phyloP scores from a whole-genome alignment of 2,888 invertebrate species.

The Andrena dorsata region DNA sequence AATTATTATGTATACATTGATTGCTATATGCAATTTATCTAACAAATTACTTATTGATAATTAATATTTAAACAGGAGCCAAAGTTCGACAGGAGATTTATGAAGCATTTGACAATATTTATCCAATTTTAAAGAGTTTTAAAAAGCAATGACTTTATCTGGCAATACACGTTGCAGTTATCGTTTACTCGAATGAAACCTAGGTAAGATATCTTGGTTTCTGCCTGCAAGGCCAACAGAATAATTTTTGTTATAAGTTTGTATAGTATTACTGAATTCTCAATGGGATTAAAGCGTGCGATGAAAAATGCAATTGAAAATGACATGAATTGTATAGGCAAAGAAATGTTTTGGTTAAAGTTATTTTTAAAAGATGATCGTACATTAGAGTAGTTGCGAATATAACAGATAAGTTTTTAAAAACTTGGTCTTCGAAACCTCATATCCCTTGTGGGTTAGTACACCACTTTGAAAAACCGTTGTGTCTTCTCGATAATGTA shows the following conservation, averaged over 20 bases:
- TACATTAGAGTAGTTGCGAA: background rate
- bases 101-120: constrained; percentile 98
- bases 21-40: constrained; percentile 11
- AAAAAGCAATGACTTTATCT: constrained; percentile 89
- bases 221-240: background rate
- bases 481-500: constrained; percentile 44
- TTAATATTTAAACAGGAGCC: constrained; percentile 88
- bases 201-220: constrained; percentile 31
- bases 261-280: background rate
- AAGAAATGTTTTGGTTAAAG: constrained; percentile 1
- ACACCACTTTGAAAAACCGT: constrained; percentile 5
- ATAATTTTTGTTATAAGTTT: background rate
- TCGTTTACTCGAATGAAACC: background rate
- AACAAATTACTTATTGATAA: constrained; percentile 8
- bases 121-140: constrained; percentile 97
- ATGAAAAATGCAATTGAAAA: constrained; percentile 17
- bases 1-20: constrained; percentile 12
- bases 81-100: constrained; percentile 97
- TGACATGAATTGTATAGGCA: background rate
- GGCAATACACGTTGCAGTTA: constrained; percentile 6
- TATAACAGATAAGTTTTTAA: background rate
- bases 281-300: constrained; percentile 3
- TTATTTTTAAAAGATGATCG: background rate
- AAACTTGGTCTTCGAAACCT: background rate
- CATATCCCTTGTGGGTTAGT: background rate